Percentiles rank a stretch among this genome's conserved stretches.
Conservation (phyloP, 2,888 invertebrate genomes). For the Scelioninae gen. 1 region DNA sequence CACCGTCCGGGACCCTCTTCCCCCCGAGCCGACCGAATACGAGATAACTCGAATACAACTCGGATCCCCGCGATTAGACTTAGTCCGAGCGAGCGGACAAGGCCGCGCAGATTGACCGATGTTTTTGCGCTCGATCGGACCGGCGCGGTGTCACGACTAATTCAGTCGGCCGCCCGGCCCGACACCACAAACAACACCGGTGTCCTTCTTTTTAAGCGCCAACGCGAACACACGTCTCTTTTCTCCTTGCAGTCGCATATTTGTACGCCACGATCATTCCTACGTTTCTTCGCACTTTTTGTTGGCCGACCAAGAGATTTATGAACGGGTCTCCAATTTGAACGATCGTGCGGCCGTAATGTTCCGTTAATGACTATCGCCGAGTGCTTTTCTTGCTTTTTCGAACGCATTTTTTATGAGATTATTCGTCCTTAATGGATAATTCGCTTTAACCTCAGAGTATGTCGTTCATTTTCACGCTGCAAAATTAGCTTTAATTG, state of each 20-base stretch:
- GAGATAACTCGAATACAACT: constrained; percentile 65
- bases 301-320: constrained; percentile 44
- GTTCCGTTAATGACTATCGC: constrained; percentile 57
- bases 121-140: constrained; percentile 75
- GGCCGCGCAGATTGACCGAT: constrained; percentile 65
- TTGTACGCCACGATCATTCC: constrained; percentile 42
- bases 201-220: constrained; percentile 17
- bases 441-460: constrained; percentile 24
- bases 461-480: constrained; percentile 34
- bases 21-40: constrained; percentile 24
- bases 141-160: constrained; percentile 65
- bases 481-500: neutral
- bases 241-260: constrained; percentile 29
- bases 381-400: constrained; percentile 56
- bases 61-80: constrained; percentile 12
- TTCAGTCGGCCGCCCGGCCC: constrained; percentile 55
- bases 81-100: no score
- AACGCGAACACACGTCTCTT: constrained; percentile 24
- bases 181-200: constrained; percentile 49
- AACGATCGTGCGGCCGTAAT: constrained; percentile 50
- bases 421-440: constrained; percentile 20
- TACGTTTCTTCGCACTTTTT: constrained; percentile 59
- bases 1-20: constrained; percentile 47
- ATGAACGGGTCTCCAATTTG: constrained; percentile 58
- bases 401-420: constrained; percentile 36